Percentiles rank a stretch among this genome's conserved stretches.
Evolutionary conservation across 2,797 vertebrate species (phyloP).

Genomic region (Mus minutoides): DNA sequence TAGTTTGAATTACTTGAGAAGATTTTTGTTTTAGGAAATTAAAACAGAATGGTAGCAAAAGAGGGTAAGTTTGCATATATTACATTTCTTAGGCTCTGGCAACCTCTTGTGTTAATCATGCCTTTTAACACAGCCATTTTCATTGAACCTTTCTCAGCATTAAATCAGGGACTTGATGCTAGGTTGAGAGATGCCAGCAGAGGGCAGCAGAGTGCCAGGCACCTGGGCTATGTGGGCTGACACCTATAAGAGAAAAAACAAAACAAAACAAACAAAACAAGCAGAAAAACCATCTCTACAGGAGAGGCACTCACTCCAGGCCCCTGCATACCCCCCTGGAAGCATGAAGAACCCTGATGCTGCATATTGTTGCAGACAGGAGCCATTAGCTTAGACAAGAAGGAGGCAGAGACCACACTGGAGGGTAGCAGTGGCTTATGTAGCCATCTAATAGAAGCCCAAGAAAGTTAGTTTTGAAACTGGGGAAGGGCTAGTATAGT

Average conservation of each 20-base stretch:
- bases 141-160: not conserved
- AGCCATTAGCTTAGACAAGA: not conserved
- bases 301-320: not conserved
- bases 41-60: not conserved
- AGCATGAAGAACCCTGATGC: not conserved
- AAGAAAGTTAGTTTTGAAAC: not conserved
- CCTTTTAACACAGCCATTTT: not conserved
- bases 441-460: not conserved
- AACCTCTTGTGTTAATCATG: not conserved
- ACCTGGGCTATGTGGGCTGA: not conserved
- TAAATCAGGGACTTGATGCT: not conserved
- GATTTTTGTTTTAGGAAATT: slow-evolving; percentile 8
- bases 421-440: accelerated
- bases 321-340: not conserved
- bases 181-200: not conserved
- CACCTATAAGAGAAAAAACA: not conserved
- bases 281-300: not conserved
- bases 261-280: no score
- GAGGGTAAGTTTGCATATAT: not conserved
- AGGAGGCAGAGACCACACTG: not conserved
- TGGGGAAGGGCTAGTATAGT: not conserved
- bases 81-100: not conserved
- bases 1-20: not conserved
- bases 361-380: not conserved
- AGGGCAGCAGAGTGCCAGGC: slow-evolving; percentile 60